phyloP scores from a whole-genome alignment of 2,113 vertebrate genomes.

The Bubalus kerabau region DNA sequence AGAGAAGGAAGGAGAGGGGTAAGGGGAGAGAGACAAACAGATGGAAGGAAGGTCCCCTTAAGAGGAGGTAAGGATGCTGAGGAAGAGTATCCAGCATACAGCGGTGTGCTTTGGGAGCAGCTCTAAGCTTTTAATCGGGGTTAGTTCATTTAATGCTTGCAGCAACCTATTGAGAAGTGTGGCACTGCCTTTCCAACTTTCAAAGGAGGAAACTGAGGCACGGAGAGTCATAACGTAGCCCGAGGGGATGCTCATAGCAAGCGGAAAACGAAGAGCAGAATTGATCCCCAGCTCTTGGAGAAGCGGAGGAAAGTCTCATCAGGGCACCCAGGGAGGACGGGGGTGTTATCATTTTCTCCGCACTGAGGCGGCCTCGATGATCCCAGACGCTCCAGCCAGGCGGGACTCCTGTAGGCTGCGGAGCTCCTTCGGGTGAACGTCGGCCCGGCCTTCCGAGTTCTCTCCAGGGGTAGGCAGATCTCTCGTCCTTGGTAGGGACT shows the following conservation, averaged over 20 bases:
- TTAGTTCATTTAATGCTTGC: background rate
- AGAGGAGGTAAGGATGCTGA: rapidly evolving
- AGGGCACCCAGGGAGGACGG: background rate
- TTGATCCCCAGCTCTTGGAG: background rate
- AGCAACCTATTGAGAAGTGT: background rate
- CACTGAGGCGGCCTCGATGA: rapidly evolving
- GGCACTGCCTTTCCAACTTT: background rate
- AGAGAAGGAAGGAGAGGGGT: rapidly evolving
- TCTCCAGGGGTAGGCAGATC: background rate
- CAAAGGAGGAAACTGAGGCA: background rate
- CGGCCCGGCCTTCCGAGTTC: rapidly evolving
- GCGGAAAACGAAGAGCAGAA: background rate
- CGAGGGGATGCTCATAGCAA: background rate
- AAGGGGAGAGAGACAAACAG: background rate
- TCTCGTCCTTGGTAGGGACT: rapidly evolving
- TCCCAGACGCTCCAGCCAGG: rapidly evolving
- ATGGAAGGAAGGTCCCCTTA: background rate
- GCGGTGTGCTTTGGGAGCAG: rapidly evolving
- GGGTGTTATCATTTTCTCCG: rapidly evolving
- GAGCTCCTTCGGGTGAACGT: rapidly evolving
- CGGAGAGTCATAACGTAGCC: background rate
- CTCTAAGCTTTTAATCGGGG: background rate
- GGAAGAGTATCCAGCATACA: rapidly evolving
- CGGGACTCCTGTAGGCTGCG: rapidly evolving
- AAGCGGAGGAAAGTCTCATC: background rate